phyloP scores from a whole-genome alignment of 2,797 vertebrate genomes.

The Leptodactylus fallax region DNA sequence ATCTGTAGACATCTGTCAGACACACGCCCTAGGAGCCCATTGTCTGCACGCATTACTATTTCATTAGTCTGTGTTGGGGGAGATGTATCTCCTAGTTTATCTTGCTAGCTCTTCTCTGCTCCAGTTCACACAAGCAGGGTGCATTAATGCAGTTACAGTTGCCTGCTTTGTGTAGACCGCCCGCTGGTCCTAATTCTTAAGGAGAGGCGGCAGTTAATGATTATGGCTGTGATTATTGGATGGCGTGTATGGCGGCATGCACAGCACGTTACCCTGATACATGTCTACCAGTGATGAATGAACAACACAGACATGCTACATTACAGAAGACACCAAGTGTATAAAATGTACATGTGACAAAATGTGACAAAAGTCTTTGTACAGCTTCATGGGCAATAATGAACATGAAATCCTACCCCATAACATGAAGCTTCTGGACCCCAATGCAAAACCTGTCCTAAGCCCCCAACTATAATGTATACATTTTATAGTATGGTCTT shows the following conservation, averaged over 20 bases:
- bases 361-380: too few species aligned
- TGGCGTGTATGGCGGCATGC: conserved; percentile 25
- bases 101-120: conserved; percentile 33
- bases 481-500: too few species aligned
- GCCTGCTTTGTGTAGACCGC: conserved; percentile 37
- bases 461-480: too few species aligned
- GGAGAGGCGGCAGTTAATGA: conserved; percentile 50
- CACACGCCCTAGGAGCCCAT: conserved; percentile 5
- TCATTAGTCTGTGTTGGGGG: conserved; percentile 11
- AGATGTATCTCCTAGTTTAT: conserved; percentile 24
- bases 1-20: conserved; percentile 27
- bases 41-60: conserved; percentile 17
- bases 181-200: conserved; percentile 44
- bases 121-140: conserved; percentile 29
- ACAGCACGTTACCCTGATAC: not conserved
- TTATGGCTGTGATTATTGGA: conserved; percentile 45
- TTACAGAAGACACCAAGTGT: not conserved
- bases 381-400: too few species aligned
- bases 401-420: not conserved
- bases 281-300: conserved; percentile 32
- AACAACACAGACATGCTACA: not conserved
- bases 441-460: too few species aligned
- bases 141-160: conserved; percentile 30
- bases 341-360: conserved; percentile 15
- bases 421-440: too few species aligned